A percentile compares a stretch with the other conserved stretches of the same genome.
Conservation (phyloP, 1,140 invertebrate genomes). For the Aphelenchoides fujianensis region DNA sequence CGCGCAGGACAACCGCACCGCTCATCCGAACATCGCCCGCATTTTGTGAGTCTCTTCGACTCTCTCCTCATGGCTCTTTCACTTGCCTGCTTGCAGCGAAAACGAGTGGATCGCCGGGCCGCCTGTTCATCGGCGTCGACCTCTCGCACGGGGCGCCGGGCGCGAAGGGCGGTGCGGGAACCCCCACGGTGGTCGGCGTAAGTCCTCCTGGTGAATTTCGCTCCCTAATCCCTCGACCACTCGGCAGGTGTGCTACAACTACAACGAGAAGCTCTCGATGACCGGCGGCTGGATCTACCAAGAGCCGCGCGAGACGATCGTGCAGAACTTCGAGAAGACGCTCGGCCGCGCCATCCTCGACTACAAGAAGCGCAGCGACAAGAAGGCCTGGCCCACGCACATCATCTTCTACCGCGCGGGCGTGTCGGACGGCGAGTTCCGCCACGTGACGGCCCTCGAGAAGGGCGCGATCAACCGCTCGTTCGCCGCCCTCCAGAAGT, state of each 20-base stretch:
- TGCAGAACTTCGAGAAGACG: constrained; percentile 1
- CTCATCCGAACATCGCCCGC: background rate
- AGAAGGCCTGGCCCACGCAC: background rate
- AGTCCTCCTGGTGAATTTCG: background rate
- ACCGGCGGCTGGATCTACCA: background rate
- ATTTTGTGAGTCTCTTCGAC: background rate
- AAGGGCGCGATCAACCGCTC: background rate
- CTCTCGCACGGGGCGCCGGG: background rate
- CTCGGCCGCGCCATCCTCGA: background rate
- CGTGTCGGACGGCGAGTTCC: background rate
- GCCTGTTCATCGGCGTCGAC: background rate
- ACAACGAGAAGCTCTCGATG: background rate
- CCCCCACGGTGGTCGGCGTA: background rate
- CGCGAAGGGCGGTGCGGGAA: too few relatives aligned
- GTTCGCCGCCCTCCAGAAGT: background rate
- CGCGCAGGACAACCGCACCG: background rate
- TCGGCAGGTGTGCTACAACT: background rate
- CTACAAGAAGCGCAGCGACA: background rate
- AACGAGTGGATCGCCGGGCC: background rate
- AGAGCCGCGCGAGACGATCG: background rate
- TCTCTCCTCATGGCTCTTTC: too few relatives aligned
- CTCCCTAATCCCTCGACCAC: too few relatives aligned
- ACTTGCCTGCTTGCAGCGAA: too few relatives aligned
- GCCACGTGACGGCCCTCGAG: background rate
- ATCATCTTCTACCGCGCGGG: constrained; percentile 3